These are phyloP conservation scores for Tridacna crocea DNA, from an alignment of 2,888 invertebrate genomes.

Conservation along the genomic window DNA sequence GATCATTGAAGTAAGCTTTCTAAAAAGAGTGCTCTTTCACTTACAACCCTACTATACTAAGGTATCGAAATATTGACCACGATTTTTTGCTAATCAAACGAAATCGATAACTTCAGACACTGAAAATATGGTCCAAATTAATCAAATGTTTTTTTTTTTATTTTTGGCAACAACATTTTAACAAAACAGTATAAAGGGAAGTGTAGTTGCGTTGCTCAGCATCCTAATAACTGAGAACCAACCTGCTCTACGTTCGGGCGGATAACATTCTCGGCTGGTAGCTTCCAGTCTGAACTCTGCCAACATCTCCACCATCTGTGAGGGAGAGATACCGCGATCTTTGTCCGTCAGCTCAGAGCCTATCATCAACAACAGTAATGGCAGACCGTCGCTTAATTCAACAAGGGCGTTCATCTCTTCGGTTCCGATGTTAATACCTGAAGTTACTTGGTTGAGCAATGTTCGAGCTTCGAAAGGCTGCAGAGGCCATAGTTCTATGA, in stretches of 20 bases:
- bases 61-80: too few species aligned
- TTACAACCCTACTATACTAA: too few species aligned
- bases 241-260: slow-evolving; percentile 23
- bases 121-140: too few species aligned
- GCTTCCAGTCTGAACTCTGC: slow-evolving; percentile 21
- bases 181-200: too few species aligned
- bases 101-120: too few species aligned
- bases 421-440: not conserved
- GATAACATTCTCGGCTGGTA: slow-evolving; percentile 22
- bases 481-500: slow-evolving; percentile 12
- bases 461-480: not conserved
- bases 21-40: too few species aligned
- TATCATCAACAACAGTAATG: slow-evolving; percentile 18
- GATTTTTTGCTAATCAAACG: too few species aligned
- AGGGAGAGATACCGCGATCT: not conserved
- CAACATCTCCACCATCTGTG: slow-evolving; percentile 28
- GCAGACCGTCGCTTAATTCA: slow-evolving; percentile 26
- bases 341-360: slow-evolving; percentile 10
- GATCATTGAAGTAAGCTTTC: too few species aligned
- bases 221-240: not conserved
- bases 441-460: not conserved
- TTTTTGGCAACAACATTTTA: too few species aligned
- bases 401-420: not conserved
- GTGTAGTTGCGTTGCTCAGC: too few species aligned
- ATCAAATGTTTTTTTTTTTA: too few species aligned